A percentile compares a stretch with the other conserved stretches of the same genome.
Evolutionary conservation across 2,113 vertebrate genomes (phyloP).

Genomic region (Eclectus roratus): DNA sequence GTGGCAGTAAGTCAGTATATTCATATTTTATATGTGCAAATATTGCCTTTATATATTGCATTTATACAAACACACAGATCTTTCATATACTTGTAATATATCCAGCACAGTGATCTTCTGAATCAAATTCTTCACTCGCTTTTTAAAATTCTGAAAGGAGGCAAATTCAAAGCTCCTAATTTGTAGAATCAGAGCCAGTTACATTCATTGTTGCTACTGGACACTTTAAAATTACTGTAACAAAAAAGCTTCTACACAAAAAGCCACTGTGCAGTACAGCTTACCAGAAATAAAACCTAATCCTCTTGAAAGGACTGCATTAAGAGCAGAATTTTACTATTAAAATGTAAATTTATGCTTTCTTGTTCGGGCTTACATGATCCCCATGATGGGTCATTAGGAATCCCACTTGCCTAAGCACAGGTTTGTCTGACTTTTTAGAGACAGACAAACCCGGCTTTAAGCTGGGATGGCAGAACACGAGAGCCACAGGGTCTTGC

Average conservation of each 20-base stretch:
- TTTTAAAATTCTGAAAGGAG: background rate
- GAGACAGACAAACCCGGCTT: background rate
- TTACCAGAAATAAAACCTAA: background rate
- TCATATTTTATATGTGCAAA: background rate
- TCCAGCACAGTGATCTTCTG: background rate
- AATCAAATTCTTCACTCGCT: background rate
- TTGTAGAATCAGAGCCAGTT: background rate
- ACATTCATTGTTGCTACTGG: background rate
- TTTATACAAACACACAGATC: background rate
- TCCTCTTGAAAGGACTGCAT: background rate
- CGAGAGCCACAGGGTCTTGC: background rate
- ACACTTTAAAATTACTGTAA: background rate
- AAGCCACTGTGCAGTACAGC: background rate
- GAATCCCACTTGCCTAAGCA: background rate
- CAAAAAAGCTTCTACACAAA: background rate
- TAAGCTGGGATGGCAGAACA: background rate
- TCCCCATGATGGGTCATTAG: fast-evolving
- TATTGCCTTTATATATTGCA: background rate
- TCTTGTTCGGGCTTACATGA: background rate
- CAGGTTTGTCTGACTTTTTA: background rate
- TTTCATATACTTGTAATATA: background rate
- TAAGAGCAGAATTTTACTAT: background rate
- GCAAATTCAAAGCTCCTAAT: background rate
- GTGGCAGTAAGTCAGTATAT: background rate
- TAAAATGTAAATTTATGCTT: background rate